Conservation (phyloP, 1,140 invertebrate genomes). For the Rhizoglyphus robini region DNA sequence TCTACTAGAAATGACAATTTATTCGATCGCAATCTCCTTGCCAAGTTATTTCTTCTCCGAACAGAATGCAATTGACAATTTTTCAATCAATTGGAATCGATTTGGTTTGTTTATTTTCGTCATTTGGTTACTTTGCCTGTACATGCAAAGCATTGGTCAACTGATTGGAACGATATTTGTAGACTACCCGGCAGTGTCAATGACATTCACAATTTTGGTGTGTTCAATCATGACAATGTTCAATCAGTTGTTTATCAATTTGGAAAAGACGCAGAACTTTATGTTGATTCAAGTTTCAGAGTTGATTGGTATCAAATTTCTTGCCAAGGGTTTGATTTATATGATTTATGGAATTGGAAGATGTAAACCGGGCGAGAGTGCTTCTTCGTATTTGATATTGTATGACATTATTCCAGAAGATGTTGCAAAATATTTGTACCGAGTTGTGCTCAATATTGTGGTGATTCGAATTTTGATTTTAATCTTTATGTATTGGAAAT, state of each 20-base stretch:
- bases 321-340: not conserved
- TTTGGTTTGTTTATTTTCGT: not conserved
- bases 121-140: not conserved
- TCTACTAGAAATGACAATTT: not conserved
- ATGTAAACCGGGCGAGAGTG: not conserved
- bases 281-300: not conserved
- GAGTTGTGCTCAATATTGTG: not conserved
- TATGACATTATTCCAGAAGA: no score
- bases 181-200: not conserved
- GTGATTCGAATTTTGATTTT: not conserved
- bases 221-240: not conserved
- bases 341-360: not conserved
- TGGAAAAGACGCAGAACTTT: not conserved
- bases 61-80: not conserved
- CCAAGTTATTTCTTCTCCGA: not conserved
- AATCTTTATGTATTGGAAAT: not conserved
- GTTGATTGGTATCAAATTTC: not conserved
- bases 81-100: slow-evolving; percentile 3
- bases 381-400: not conserved
- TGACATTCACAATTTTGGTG: not conserved
- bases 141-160: not conserved
- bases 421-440: no score
- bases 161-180: not conserved
- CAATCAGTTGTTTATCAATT: not conserved
- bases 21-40: not conserved